A percentile compares a stretch with the other conserved stretches of the same genome.
Conservation (phyloP, 2,888 invertebrate species). For the Tenthredo mesomela region DNA sequence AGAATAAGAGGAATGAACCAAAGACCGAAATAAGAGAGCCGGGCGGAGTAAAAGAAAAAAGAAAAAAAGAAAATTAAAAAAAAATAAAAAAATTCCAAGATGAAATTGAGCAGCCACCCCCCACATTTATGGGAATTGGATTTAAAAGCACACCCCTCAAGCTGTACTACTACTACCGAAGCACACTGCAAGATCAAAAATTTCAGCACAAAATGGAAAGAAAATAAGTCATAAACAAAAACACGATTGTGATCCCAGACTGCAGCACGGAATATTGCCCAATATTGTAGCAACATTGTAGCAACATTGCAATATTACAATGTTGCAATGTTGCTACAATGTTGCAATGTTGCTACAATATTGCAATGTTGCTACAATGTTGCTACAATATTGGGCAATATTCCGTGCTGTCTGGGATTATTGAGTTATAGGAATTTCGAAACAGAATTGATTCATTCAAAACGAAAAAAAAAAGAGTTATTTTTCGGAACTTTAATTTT, state of each 20-base stretch:
- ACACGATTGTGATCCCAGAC: neutral
- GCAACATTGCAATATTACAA: too few species aligned
- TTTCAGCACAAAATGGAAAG: neutral
- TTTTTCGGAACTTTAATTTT: neutral
- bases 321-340: too few species aligned
- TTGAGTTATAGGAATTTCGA: neutral
- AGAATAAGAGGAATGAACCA: neutral
- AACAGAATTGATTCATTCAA: neutral
- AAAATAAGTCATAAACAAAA: neutral
- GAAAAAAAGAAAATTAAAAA: slow-evolving; percentile 17
- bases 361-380: too few species aligned
- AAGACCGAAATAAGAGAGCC: slow-evolving; percentile 39
- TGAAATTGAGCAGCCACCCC: neutral
- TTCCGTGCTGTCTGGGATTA: too few species aligned
- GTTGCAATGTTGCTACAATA: too few species aligned
- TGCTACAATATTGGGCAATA: too few species aligned
- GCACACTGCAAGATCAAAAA: neutral
- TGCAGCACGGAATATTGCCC: too few species aligned
- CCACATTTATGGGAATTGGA: slow-evolving; percentile 69
- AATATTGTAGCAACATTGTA: too few species aligned
- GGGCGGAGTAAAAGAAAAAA: slow-evolving; percentile 39
- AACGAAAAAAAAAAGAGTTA: neutral
- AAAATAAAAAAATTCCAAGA: too few species aligned
- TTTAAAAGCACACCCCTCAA: slow-evolving; percentile 65
- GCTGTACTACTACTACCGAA: neutral